phyloP scores from a whole-genome alignment of 1,140 invertebrate species.

The honey bee (Apis mellifera) region Amel_HAv3.1 CM009941.2:15553001-15553500 shows the following conservation, averaged over 20 bases:
- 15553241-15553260: background rate
- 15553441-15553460: background rate
- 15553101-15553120: background rate
- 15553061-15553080: background rate
- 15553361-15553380: slow-evolving; percentile 60
- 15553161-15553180: slow-evolving; percentile 12
- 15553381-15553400: slow-evolving; percentile 60
- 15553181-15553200: background rate
- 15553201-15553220: slow-evolving; percentile 34
- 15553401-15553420: slow-evolving; percentile 49
- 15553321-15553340: slow-evolving; percentile 44
- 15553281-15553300: slow-evolving; percentile 8
- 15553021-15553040: background rate
- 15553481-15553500: slow-evolving; percentile 40
- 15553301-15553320: background rate
- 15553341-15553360: slow-evolving; percentile 62
- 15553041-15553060: background rate
- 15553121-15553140: slow-evolving; percentile 1
- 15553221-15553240: background rate
- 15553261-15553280: background rate
- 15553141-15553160: background rate
- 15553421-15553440: slow-evolving; percentile 4
- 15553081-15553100: background rate
- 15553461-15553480: background rate
- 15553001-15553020: no score